A percentile compares a stretch with the other conserved stretches of the same genome.
Evolutionary conservation across 2,113 vertebrate species (phyloP).

Genomic region (Phalacrocorax pelagicus): DNA sequence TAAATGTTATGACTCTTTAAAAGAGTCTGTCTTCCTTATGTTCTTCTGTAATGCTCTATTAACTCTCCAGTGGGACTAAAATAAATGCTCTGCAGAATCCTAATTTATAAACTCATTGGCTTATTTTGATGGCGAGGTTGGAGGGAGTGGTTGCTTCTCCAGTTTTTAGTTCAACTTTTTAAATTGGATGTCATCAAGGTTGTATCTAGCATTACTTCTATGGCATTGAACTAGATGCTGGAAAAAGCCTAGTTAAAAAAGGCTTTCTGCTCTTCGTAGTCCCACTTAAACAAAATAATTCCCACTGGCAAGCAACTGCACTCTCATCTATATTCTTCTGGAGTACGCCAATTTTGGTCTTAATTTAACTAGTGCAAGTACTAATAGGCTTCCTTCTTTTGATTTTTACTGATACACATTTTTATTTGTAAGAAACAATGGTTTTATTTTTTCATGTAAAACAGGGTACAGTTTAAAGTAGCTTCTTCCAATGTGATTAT

Average conservation of each 20-base stretch:
- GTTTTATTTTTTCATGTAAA: not conserved
- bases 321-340: not conserved
- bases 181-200: not conserved
- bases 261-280: not conserved
- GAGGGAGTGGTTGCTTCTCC: not conserved
- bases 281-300: not conserved
- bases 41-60: not conserved
- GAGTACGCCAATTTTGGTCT: not conserved
- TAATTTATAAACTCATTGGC: not conserved
- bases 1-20: not conserved
- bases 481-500: not conserved
- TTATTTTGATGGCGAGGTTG: not conserved
- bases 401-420: not conserved
- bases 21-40: not conserved
- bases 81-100: not conserved
- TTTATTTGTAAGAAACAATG: not conserved
- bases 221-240: not conserved
- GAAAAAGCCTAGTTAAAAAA: not conserved
- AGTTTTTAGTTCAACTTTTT: not conserved
- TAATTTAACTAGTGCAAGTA: not conserved
- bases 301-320: not conserved
- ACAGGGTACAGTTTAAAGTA: not conserved
- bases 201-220: not conserved
- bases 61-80: not conserved
- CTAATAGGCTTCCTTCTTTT: not conserved